Percentiles rank a stretch among this genome's conserved stretches.
Conservation (phyloP, 2,113 vertebrate species). For the Eurystomus gularis region DNA sequence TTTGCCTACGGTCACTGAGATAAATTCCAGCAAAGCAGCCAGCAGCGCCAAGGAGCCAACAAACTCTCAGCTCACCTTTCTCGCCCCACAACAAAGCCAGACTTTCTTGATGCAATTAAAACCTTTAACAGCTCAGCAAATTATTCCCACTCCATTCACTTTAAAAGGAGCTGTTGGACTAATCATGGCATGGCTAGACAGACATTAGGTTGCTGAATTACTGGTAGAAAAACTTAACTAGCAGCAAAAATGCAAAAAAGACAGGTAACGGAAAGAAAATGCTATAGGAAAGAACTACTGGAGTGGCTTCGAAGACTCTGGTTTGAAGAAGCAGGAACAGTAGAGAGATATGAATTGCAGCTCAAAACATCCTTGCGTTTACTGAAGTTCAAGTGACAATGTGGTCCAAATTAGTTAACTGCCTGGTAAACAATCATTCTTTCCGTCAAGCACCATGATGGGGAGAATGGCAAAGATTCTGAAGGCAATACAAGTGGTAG, state of each 20-base stretch:
- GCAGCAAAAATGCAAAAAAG: background rate
- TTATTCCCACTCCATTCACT: background rate
- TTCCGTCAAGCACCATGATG: slow-evolving; percentile 49
- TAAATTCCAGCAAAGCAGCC: background rate
- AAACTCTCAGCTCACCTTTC: background rate
- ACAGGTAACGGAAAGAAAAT: slow-evolving; percentile 5
- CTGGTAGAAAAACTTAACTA: background rate
- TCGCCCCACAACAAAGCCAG: background rate
- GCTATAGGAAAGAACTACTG: background rate
- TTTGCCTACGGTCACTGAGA: background rate
- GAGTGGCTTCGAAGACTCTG: background rate
- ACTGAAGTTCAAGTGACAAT: background rate
- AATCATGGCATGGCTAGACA: background rate
- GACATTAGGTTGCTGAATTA: background rate
- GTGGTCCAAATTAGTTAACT: background rate
- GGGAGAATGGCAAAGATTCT: slow-evolving; percentile 21
- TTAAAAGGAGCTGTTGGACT: background rate
- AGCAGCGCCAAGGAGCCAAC: background rate
- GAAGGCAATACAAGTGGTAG: slow-evolving; percentile 53
- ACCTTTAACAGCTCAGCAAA: background rate
- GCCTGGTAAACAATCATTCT: background rate
- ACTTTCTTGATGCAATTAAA: background rate
- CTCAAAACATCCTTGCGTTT: slow-evolving; percentile 15
- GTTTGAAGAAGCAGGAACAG: slow-evolving; percentile 38
- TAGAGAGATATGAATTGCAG: background rate